These are phyloP conservation scores for Galagoides demidoff DNA, from an alignment of 2,797 vertebrate genomes.

Conservation along the genomic window DNA sequence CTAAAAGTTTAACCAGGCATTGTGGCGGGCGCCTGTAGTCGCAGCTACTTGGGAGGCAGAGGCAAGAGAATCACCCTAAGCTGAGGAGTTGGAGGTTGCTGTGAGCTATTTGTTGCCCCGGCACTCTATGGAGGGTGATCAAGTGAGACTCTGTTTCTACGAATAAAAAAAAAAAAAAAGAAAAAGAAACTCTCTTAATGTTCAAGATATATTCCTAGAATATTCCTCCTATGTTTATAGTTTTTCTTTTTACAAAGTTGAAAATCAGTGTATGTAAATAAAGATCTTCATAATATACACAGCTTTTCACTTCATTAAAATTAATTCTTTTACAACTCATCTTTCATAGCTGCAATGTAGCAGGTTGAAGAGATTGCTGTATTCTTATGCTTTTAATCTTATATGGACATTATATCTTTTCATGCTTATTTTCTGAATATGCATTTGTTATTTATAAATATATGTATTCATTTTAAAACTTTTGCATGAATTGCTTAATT, in stretches of 20 bases:
- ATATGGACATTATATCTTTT: slow-evolving; percentile 61
- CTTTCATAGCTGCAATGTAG: slow-evolving; percentile 45
- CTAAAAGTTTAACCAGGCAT: not conserved
- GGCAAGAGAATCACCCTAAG: too few relatives aligned
- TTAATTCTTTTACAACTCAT: slow-evolving; percentile 53
- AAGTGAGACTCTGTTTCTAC: too few relatives aligned
- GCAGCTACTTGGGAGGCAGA: too few relatives aligned
- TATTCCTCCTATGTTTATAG: not conserved
- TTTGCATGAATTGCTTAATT: slow-evolving; percentile 46
- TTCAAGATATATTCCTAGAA: not conserved
- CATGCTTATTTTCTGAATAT: slow-evolving; percentile 66
- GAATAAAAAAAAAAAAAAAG: not conserved
- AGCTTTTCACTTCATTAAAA: slow-evolving; percentile 58
- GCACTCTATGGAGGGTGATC: too few relatives aligned
- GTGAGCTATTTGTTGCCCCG: too few relatives aligned
- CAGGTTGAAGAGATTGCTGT: slow-evolving; percentile 13
- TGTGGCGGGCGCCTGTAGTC: too few relatives aligned
- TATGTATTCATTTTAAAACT: slow-evolving; percentile 58
- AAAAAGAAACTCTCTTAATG: not conserved
- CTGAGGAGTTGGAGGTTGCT: too few relatives aligned
- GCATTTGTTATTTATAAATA: slow-evolving; percentile 64
- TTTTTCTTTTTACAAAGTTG: slow-evolving; percentile 42
- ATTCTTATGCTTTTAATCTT: slow-evolving; percentile 63
- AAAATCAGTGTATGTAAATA: slow-evolving; percentile 24
- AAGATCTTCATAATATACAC: not conserved